Conservation (phyloP, 2,888 invertebrate genomes). For the Spialia ferax region DNA sequence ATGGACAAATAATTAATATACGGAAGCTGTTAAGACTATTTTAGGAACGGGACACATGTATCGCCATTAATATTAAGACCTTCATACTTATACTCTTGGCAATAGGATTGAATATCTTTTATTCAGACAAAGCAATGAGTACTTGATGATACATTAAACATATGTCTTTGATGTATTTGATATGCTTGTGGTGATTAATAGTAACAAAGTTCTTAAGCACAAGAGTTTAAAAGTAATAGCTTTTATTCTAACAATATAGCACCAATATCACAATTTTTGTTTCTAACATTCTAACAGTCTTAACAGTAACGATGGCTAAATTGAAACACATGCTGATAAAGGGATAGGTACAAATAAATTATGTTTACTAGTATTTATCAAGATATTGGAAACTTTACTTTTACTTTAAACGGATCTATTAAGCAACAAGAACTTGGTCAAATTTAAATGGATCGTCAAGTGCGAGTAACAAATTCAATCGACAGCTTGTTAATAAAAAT, state of each 20-base stretch:
- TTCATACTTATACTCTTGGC: slow-evolving; percentile 34
- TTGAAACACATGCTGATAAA: no score
- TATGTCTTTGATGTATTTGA: slow-evolving; percentile 27
- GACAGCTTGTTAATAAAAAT: slow-evolving; percentile 36
- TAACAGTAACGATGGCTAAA: no score
- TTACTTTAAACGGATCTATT: neutral
- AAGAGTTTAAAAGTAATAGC: neutral
- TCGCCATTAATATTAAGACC: slow-evolving; percentile 59
- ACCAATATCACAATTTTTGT: no score
- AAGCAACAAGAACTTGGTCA: slow-evolving; percentile 4
- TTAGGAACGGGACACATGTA: slow-evolving; percentile 43
- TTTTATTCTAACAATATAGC: neutral
- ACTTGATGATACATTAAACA: slow-evolving; percentile 37
- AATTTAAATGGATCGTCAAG: slow-evolving; percentile 23
- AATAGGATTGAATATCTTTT: slow-evolving; percentile 32
- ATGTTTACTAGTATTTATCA: neutral
- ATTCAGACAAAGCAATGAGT: slow-evolving; percentile 22
- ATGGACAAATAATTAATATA: slow-evolving; percentile 53
- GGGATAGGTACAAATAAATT: neutral
- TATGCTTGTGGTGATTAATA: neutral
- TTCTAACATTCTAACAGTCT: no score
- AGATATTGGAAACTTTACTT: neutral
- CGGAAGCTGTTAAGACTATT: slow-evolving; percentile 59
- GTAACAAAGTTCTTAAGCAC: neutral
- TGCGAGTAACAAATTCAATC: slow-evolving; percentile 32